Evolutionary conservation across 2,888 invertebrate species (phyloP), one percentile per base, ranked within the genome.

Genomic region (Notodonta dromedarius): DNA sequence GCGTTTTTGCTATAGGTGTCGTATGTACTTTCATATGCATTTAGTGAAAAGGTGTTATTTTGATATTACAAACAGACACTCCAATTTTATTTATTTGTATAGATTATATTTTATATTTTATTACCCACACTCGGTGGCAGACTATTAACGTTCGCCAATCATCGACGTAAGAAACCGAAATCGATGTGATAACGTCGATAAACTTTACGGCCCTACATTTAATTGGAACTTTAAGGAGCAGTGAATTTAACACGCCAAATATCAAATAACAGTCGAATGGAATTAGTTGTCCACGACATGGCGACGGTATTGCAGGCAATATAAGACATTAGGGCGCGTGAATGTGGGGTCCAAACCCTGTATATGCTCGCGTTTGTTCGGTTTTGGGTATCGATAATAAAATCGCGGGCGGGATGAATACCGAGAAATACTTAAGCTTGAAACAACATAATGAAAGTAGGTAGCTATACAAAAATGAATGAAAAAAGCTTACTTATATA

Each of bases 201-300:
- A 86, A 85, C 53, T 87, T 87, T 84, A 86, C 76, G 73, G 65
- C 58, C 67, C 67, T 70, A 70, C 67, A 74, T 72, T 83, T 84
- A 80, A 85, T 80, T 69, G 73, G 67, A 68, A 76, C 78, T 68
- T 79, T 82, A 79, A 79, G 74, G 65, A 73, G 62, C 65, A 65
- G 65, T 62, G 67, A 65, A 70, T 59, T 53, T 65, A 55, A 70
- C 60, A 62, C 58, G 61, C 67, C 66, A 61, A 71, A 74, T 75
- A 74, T 74, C 73, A 69, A 65, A 73, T 77, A 67, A 71, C 72
- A 72, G 63, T 73, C 65, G 68, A 59, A 60, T 72, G 59, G 77
- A 79, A 82, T 84, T 81, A 75, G 66, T 59, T 65, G 54, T 62
- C 60, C 58, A 58, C 50, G 48, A 63, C 63, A 63, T 54, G 66